Conservation (phyloP, 2,888 invertebrate species). For the Beris chalybata region DNA sequence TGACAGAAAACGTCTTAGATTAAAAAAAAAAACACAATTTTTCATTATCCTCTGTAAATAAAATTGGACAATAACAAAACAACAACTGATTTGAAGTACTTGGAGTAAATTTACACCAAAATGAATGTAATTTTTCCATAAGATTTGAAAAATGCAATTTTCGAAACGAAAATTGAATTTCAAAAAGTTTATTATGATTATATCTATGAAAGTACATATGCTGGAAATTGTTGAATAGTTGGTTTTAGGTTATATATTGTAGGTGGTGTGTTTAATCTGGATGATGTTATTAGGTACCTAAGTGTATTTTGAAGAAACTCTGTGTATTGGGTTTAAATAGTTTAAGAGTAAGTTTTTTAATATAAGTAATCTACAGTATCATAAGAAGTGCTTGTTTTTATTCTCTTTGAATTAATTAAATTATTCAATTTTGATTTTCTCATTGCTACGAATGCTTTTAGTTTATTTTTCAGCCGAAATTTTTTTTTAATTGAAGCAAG, state of each 20-base stretch:
- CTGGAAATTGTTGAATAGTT: slow-evolving; percentile 17
- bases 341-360: slow-evolving; percentile 4
- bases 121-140: too few species aligned
- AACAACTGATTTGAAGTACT: too few species aligned
- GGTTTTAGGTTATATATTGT: slow-evolving; percentile 9
- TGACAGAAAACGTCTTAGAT: too few species aligned
- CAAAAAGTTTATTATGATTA: too few species aligned
- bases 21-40: too few species aligned
- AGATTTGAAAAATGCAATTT: too few species aligned
- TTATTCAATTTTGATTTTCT: slow-evolving; percentile 8
- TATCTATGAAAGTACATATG: neutral
- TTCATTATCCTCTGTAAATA: too few species aligned
- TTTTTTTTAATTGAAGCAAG: slow-evolving; percentile 23
- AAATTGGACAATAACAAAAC: too few species aligned
- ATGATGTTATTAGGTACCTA: slow-evolving; percentile 5
- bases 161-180: too few species aligned
- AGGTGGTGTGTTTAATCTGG: slow-evolving; percentile 9
- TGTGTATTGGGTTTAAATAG: neutral
- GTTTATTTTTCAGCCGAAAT: slow-evolving; percentile 9
- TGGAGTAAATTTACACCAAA: too few species aligned
- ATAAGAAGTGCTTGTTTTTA: slow-evolving; percentile 28
- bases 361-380: slow-evolving; percentile 14
- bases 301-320: too few species aligned
- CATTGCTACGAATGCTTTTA: slow-evolving; percentile 3
- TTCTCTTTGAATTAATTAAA: slow-evolving; percentile 11